phyloP scores from a whole-genome alignment of 1,140 invertebrate genomes.

The Augochlora pura region DNA sequence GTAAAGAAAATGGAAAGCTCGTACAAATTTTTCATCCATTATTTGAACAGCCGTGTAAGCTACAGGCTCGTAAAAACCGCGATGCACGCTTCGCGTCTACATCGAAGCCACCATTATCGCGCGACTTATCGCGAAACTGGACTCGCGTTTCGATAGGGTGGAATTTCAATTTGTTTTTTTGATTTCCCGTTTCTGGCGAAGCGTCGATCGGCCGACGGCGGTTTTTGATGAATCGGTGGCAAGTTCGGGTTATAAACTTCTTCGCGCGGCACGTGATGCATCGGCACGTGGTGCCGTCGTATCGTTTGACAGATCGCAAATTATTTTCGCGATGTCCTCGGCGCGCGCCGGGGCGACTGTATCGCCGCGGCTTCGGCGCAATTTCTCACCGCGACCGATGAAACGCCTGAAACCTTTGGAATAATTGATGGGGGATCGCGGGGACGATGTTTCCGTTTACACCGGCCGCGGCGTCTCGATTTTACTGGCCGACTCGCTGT shows the following conservation, averaged over 20 bases:
- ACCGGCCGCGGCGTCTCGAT: neutral
- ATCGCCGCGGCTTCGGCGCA: neutral
- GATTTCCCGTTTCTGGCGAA: neutral
- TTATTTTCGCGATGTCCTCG: slow-evolving; percentile 22
- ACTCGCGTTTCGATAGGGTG: neutral
- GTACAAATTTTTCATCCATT: too few species aligned
- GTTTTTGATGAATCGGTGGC: slow-evolving; percentile 39
- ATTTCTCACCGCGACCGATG: slow-evolving; percentile 20
- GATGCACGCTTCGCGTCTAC: neutral
- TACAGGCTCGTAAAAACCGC: too few species aligned
- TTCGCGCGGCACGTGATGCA: slow-evolving; percentile 19
- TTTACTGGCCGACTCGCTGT: too few species aligned
- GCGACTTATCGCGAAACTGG: neutral
- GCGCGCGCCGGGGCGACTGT: too few species aligned
- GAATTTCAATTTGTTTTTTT: neutral
- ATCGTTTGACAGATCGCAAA: slow-evolving; percentile 32
- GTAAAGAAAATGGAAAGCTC: too few species aligned
- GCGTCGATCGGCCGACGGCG: slow-evolving; percentile 28
- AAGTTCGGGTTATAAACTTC: slow-evolving; percentile 39
- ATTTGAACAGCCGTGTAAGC: too few species aligned
- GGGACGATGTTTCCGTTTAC: neutral
- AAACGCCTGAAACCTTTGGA: slow-evolving; percentile 1
- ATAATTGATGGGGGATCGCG: slow-evolving; percentile 7
- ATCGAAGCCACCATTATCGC: neutral
- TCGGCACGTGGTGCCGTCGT: slow-evolving; percentile 21